Evolutionary conservation across 2,888 invertebrate genomes (phyloP), one percentile per base, ranked within the genome.

Genomic region (Leptinotarsa juncta): DNA sequence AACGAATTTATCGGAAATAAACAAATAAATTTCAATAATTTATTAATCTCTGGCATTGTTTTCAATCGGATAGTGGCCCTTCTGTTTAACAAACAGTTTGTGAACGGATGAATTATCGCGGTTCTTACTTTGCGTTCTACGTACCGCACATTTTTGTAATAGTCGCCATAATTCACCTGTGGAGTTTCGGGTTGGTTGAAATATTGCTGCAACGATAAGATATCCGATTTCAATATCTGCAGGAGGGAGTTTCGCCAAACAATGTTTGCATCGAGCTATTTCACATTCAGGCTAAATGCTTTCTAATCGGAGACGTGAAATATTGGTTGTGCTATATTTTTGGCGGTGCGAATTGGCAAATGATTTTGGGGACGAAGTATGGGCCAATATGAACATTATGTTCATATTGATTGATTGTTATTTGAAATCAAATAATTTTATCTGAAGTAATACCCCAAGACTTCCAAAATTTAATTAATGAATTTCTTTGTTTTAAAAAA

Each of bases 111-210:
- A 75, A 71, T 62, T 42, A 62, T 62, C 62, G 62, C n/a, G 42
- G 62, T 62, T 72, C 70, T 65, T 71, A 67, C 70, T 77, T 65
- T 67, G 57, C 67, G 60, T 74, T 74, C 74, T 71, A 65, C 62
- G 55, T 71, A 51, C 70, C 71, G 53, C 70, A 74, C 72, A 76
- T 76, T 79, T 76, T 77, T 76, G 68, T 74, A 71, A 73, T 71
- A 62, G 66, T 53, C 57, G 71, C 78, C 70, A 75, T 78, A 78
- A 80, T 73, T 81, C 80, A 81, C 81, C 81, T 81, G 81, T 81
- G 74, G 81, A 79, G 79, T 77, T 79, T 73, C 73, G 75, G 71
- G 79, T 74, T 74, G 62, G 70, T 73, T 80, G 78, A 81, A 80
- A 79, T 79, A 81, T 80, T 73, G 78, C 73, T 65, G 53, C 60